Evolutionary conservation across 1,140 invertebrate genomes (phyloP).

Genomic region (Calliopsis andreniformis): DNA sequence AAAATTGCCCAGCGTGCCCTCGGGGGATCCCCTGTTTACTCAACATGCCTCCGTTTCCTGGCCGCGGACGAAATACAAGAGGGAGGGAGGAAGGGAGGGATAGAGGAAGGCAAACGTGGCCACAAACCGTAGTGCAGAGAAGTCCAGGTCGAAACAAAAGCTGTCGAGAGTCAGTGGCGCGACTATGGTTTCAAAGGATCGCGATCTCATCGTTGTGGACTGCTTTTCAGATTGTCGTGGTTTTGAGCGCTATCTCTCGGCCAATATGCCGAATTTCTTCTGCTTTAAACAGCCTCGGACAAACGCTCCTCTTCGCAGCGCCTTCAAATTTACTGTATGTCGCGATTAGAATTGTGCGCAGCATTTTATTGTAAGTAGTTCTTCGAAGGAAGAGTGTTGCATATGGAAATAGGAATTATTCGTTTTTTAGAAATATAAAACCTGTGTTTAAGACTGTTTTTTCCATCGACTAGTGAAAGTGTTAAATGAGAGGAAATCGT

Average conservation of each 20-base stretch:
- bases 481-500: no score
- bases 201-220: neutral
- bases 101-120: neutral
- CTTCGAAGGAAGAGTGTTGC: no score
- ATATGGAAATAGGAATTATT: no score
- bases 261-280: neutral
- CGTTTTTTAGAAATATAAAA: no score
- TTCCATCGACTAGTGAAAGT: no score
- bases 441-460: no score
- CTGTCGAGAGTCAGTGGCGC: slow-evolving; percentile 12
- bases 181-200: neutral
- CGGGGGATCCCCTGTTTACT: neutral
- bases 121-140: neutral
- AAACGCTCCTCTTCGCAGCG: no score
- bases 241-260: no score
- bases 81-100: no score
- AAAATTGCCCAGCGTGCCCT: slow-evolving; percentile 1
- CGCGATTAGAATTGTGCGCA: no score
- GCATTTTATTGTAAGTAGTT: no score
- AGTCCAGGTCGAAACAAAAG: slow-evolving; percentile 3
- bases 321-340: no score
- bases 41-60: neutral
- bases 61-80: neutral
- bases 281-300: neutral
- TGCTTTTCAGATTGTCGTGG: neutral